Evolutionary conservation across 2,888 invertebrate species (phyloP), one percentile per base, ranked within the genome.

Genomic region (Leptopilina drosophilae): DNA sequence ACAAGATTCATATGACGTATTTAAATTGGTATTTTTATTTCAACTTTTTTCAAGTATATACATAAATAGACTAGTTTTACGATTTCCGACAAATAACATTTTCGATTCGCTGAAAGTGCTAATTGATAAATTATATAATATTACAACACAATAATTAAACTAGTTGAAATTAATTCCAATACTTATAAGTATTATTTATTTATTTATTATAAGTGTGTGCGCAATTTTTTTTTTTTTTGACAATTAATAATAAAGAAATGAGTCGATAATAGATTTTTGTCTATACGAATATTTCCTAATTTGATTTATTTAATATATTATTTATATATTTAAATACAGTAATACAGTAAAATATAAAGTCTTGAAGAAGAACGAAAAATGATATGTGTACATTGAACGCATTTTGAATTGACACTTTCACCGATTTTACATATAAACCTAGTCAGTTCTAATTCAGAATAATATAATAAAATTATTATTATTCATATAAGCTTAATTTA

Each of bases 341-440:
- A 20, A 20, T 20, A 20, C 20, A 73, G 33, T 77, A 66, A 77
- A 67, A 77, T 77, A 59, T 77, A 59, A 53, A 73, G 73, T 66
- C 66, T 73, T 77, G 66, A 77, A 67, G 80, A 78, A 76, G 81
- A 82, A 83, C 81, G 82, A 79, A 83, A 82, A 80, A 82, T 81
- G 83, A 83, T 83, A 78, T 83, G 82, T 83, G 79, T 82, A 78
- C 80, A 78, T 80, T 80, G 81, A 81, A 78, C 78, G 81, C 56
- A 73, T 56, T 73, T 73, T 33, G 76, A 78, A 81, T 82, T 84
- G 80, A 82, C 84, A 84, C 82, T 84, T 84, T 81, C 84, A 84
- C 84, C 81, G 79, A 82, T 81, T 78, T 76, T 56, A 42, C 42
- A 42, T 64, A 76, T 77, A 80, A 81, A 77, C 81, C 80, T 80